Conservation (phyloP, 2,888 invertebrate genomes). For the Alloscopus bannaensis region DNA sequence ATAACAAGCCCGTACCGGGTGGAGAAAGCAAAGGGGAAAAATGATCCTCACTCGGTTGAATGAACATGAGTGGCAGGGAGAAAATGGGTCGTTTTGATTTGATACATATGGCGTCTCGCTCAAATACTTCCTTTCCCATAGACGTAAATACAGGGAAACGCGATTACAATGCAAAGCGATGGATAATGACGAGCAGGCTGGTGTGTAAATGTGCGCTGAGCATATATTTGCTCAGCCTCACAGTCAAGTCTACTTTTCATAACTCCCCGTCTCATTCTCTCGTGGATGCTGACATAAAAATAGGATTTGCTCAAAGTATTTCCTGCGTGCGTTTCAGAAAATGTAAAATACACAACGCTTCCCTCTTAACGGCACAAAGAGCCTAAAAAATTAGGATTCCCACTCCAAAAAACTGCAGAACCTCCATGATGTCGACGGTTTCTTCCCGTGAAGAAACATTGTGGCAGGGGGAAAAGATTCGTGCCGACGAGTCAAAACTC, state of each 20-base stretch:
- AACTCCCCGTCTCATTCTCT: neutral
- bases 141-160: neutral
- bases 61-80: slow-evolving; percentile 47
- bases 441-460: no score
- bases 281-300: neutral
- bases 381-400: no score
- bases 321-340: no score
- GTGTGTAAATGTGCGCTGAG: neutral
- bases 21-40: slow-evolving; percentile 25
- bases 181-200: slow-evolving; percentile 25
- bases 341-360: no score
- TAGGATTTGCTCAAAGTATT: neutral
- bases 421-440: no score
- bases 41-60: slow-evolving; percentile 34
- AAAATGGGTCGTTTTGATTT: slow-evolving; percentile 61
- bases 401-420: no score
- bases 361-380: no score
- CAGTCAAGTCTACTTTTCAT: neutral
- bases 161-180: slow-evolving; percentile 28
- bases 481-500: no score
- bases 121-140: neutral
- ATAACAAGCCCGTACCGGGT: slow-evolving; percentile 26
- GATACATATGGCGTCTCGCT: slow-evolving; percentile 2
- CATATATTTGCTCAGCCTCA: neutral
- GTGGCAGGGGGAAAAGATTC: no score